Base-by-base conservation (phyloP, 2,113 vertebrate species). In the Hypanus sabinus region DNA sequence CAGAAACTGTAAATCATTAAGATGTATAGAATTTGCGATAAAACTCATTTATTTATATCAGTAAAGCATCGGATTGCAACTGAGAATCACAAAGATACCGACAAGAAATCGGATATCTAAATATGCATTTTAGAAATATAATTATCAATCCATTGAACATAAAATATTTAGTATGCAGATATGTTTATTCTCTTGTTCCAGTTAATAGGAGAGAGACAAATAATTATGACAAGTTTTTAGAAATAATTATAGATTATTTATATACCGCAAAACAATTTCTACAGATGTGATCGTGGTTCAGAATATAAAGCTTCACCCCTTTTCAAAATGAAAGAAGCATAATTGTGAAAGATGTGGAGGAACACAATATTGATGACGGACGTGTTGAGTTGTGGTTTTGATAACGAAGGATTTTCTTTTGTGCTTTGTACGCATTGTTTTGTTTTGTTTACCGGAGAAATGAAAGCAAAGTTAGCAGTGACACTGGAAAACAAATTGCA, bases 401-500 rank as follows among this genome's bases (percentile, higher is more conserved):
- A 93, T 93, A 93, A 93, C 70, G 90, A 93, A 71, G 68, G 65
- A 27, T 68, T 93, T 93, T 93, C 68, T 73, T 73, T 73, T 93
- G 90, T 73, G 90, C 90, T 93, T 93, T 93, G 90, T 73, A 73
- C 68, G 73, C 90, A 93, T 93, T 68, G 88, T 92, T 70, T 93
- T 73, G 95, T 94, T 97, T 96, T 96, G 96, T 96, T 96, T 94
- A 38, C 94, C 38, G 94, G 94, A 94, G 95, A 95, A 96, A 97
- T 96, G 96, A 96, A 97, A 97, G 97, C 96, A 96, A 97, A 97
- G 96, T 96, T 94, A 96, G 96, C 95, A 95, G 95, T 94, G 94
- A 95, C 95, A 94, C 95, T 76, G 94, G 85, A 95, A 96, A 97
- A 97, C 96, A 97, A 97, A 97, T 97, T 96, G 96, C 96, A 38